These are phyloP conservation scores for Anolis apletophallus DNA, from an alignment of 2,797 vertebrate genomes.

Conservation along the genomic window DNA sequence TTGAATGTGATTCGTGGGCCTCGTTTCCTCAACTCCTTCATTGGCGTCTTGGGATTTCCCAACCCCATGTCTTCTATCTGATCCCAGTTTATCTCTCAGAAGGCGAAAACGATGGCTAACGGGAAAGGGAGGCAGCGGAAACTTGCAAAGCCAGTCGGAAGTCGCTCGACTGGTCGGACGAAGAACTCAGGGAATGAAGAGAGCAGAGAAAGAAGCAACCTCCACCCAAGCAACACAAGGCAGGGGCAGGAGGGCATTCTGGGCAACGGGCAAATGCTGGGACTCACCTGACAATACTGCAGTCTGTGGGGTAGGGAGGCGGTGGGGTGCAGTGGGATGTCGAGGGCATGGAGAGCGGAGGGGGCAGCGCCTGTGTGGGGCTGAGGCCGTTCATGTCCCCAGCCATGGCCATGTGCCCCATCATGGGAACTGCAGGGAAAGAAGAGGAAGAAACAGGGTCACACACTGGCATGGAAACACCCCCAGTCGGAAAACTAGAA, in stretches of 20 bases:
- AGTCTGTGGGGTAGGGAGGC: conserved; percentile 98
- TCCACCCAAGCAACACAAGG: too few species aligned
- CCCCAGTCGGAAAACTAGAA: too few species aligned
- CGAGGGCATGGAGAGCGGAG: conserved; percentile 94
- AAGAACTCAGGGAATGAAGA: too few species aligned
- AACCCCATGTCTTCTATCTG: too few species aligned
- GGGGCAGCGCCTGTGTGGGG: conserved; percentile 92
- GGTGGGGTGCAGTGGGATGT: conserved; percentile 97
- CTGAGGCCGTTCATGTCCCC: conserved; percentile 97
- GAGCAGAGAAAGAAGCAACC: too few species aligned
- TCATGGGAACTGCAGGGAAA: conserved; percentile 94
- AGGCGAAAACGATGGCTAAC: background rate
- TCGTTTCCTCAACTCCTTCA: background rate
- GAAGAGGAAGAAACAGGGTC: conserved; percentile 55
- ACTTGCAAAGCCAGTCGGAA: background rate
- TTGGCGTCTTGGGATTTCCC: background rate
- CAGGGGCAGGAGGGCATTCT: too few species aligned
- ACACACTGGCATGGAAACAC: conserved; percentile 30
- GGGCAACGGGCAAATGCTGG: fast-evolving
- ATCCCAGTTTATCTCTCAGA: background rate
- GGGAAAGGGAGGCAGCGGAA: background rate
- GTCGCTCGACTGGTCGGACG: background rate
- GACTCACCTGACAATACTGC: conserved; percentile 98
- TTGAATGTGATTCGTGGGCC: too few species aligned
- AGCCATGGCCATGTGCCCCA: conserved; percentile 96